phyloP scores from a whole-genome alignment of 2,113 vertebrate genomes.

The Microtus montanus region DNA sequence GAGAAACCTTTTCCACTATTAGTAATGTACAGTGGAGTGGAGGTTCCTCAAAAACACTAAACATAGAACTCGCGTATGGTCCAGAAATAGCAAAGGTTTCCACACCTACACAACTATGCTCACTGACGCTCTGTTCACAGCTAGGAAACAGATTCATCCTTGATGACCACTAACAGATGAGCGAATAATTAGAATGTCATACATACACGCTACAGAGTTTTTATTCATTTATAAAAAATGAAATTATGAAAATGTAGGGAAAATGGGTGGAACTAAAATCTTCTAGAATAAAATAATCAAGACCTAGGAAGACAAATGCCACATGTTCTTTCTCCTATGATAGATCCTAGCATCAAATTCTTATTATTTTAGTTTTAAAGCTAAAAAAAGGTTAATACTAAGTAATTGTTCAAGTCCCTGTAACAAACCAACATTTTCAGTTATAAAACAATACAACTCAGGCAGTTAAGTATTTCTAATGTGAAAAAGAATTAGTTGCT shows the following conservation, averaged over 20 bases:
- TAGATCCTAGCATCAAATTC: not conserved
- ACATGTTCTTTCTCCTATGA: not conserved
- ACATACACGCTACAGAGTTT: not conserved
- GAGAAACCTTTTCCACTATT: not conserved
- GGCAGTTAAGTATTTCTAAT: not conserved
- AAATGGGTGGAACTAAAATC: not conserved
- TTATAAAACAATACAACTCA: not conserved
- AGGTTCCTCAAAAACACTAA: not conserved
- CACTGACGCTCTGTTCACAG: not conserved
- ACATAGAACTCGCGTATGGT: not conserved
- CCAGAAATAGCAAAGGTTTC: not conserved
- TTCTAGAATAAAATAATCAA: not conserved
- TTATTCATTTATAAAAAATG: not conserved
- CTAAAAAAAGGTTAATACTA: not conserved
- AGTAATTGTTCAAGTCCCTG: not conserved
- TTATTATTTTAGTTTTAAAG: not conserved
- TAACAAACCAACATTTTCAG: not conserved
- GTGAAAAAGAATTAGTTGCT: not conserved
- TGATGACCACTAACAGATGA: not conserved
- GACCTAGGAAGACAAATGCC: not conserved
- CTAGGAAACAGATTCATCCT: not conserved
- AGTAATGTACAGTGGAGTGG: not conserved
- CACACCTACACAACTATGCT: not conserved
- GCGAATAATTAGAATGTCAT: not conserved
- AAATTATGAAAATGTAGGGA: not conserved